Evolutionary conservation across 2,888 invertebrate genomes (phyloP).

Genomic region (Sycophila texana): DNA sequence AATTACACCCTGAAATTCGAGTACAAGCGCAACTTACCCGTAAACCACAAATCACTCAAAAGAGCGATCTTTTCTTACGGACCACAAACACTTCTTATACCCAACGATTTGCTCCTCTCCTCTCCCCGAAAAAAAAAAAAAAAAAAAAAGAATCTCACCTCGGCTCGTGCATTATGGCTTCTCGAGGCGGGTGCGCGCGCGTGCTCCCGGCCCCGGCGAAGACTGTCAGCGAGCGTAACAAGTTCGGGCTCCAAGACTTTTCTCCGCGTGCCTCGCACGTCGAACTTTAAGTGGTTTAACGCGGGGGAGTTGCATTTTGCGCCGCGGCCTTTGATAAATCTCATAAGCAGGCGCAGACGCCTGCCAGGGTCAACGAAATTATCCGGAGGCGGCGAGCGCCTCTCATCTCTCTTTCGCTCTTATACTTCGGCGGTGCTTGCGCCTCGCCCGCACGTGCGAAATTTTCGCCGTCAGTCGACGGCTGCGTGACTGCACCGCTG

Average conservation of each 20-base stretch:
- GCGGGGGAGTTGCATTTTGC: neutral
- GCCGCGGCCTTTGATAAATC: slow-evolving; percentile 31
- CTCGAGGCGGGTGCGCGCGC: too few species aligned
- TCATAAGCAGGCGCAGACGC: slow-evolving; percentile 25
- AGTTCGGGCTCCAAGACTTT: slow-evolving; percentile 16
- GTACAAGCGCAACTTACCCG: too few species aligned
- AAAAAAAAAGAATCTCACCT: too few species aligned
- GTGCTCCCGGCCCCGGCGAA: neutral
- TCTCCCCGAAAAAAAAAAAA: too few species aligned
- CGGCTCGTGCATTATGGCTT: too few species aligned
- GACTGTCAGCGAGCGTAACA: slow-evolving; percentile 25
- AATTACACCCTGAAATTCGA: too few species aligned
- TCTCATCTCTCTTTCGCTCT: too few species aligned
- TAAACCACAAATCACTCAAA: too few species aligned
- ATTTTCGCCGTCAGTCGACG: neutral
- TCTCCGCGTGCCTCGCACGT: neutral
- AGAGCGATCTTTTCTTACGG: too few species aligned
- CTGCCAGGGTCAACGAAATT: slow-evolving; percentile 35
- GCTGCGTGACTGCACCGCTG: slow-evolving; percentile 3
- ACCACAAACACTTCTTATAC: too few species aligned
- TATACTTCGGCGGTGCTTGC: neutral
- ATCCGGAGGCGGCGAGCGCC: neutral
- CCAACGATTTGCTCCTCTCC: too few species aligned
- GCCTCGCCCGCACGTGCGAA: slow-evolving; percentile 16
- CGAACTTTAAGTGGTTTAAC: slow-evolving; percentile 36